Percentiles rank a stretch among this genome's conserved stretches.
These are phyloP conservation scores for Florisuga fusca DNA, from an alignment of 2,797 vertebrate genomes.

Conservation along the genomic window DNA sequence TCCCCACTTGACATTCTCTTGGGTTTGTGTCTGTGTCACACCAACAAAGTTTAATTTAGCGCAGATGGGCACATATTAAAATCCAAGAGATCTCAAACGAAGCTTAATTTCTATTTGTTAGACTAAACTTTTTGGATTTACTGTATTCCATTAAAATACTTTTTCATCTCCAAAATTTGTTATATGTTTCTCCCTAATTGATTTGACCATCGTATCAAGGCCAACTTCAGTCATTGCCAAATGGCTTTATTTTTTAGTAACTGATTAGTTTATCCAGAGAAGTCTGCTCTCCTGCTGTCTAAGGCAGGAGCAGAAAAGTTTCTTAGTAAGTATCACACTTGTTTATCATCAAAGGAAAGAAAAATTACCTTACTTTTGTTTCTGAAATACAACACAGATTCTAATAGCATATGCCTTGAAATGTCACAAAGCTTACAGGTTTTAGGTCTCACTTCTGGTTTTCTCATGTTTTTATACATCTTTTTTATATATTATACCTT, in stretches of 20 bases:
- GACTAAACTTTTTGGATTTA: background rate
- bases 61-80: background rate
- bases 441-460: background rate
- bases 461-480: background rate
- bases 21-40: background rate
- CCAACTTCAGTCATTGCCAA: background rate
- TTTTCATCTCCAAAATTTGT: background rate
- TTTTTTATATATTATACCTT: too few relatives aligned
- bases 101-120: background rate
- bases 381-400: background rate
- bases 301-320: background rate
- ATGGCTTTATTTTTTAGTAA: background rate
- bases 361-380: background rate
- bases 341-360: background rate
- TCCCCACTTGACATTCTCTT: background rate
- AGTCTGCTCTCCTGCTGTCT: background rate
- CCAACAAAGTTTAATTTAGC: background rate
- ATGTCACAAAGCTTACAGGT: background rate
- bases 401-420: background rate
- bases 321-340: background rate
- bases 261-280: background rate
- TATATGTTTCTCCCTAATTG: background rate
- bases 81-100: background rate
- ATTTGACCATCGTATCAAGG: background rate
- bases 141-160: background rate